A percentile compares a stretch with the other conserved stretches of the same genome.
phyloP scores from a whole-genome alignment of 2,888 invertebrate species.

The Nomada ferruginata region DNA sequence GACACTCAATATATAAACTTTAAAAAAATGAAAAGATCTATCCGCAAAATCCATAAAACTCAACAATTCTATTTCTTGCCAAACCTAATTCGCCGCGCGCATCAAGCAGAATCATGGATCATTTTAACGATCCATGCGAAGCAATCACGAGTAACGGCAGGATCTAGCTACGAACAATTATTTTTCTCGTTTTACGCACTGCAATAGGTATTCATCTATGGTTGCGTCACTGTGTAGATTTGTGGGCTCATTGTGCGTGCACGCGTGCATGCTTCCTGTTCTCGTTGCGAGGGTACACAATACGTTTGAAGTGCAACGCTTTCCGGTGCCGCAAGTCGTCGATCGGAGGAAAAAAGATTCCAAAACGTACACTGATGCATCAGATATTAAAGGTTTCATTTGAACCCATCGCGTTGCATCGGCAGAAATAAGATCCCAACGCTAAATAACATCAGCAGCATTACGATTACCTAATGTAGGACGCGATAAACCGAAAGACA shows the following conservation, averaged over 20 bases:
- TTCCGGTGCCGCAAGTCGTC: slow-evolving; percentile 23
- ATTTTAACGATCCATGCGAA: neutral
- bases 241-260: slow-evolving; percentile 70
- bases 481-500: too few species aligned
- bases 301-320: slow-evolving; percentile 39
- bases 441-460: too few species aligned
- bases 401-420: neutral
- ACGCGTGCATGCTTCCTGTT: slow-evolving; percentile 68
- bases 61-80: too few species aligned
- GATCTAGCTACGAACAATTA: neutral
- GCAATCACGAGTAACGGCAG: neutral
- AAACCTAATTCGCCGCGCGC: too few species aligned
- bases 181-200: slow-evolving; percentile 32
- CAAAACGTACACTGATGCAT: neutral
- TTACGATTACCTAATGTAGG: too few species aligned
- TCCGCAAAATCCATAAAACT: too few species aligned
- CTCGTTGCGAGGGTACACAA: slow-evolving; percentile 61
- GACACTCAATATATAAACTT: too few species aligned
- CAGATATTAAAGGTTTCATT: neutral
- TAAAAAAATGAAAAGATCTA: too few species aligned
- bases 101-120: neutral
- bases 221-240: slow-evolving; percentile 65
- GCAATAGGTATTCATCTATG: slow-evolving; percentile 66
- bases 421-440: too few species aligned
- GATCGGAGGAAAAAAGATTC: neutral